These are phyloP conservation scores for Fragum fragum DNA, from an alignment of 2,888 invertebrate genomes.

Conservation along the genomic window DNA sequence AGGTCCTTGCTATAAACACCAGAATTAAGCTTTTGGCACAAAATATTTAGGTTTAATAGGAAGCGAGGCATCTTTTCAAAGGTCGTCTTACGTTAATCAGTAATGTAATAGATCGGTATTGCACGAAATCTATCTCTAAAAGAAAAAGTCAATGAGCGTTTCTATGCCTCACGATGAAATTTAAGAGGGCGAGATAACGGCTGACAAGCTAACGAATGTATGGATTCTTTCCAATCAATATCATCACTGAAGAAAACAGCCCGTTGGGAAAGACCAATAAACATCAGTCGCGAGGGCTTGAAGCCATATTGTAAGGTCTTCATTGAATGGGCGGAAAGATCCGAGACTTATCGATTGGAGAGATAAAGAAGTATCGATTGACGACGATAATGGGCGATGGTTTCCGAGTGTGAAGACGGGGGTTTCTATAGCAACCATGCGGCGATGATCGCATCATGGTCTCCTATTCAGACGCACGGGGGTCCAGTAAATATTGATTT, in stretches of 20 bases:
- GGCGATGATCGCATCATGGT: background rate
- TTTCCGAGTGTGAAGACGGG: constrained; percentile 3
- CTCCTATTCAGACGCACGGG: constrained; percentile 10
- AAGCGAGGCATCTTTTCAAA: too few species aligned
- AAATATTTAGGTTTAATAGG: too few species aligned
- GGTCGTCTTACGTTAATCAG: too few species aligned
- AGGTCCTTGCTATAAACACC: too few species aligned
- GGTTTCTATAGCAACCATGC: constrained; percentile 17
- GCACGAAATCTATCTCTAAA: too few species aligned
- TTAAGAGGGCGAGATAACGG: background rate
- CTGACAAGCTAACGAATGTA: background rate
- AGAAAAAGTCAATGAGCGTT: too few species aligned
- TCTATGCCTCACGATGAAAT: too few species aligned
- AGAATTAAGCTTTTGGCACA: too few species aligned
- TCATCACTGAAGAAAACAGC: constrained; percentile 4
- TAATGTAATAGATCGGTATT: too few species aligned
- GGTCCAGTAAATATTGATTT: constrained; percentile 24
- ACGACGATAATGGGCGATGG: background rate
- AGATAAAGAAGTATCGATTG: background rate
- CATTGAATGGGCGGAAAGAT: too few species aligned
- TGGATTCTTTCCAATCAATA: constrained; percentile 9
- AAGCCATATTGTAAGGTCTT: too few species aligned
- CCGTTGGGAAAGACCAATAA: constrained; percentile 13
- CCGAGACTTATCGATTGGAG: too few species aligned
- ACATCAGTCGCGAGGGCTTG: background rate